Evolutionary conservation across 2,113 vertebrate genomes (phyloP).

Genomic region (Tachycineta bicolor): DNA sequence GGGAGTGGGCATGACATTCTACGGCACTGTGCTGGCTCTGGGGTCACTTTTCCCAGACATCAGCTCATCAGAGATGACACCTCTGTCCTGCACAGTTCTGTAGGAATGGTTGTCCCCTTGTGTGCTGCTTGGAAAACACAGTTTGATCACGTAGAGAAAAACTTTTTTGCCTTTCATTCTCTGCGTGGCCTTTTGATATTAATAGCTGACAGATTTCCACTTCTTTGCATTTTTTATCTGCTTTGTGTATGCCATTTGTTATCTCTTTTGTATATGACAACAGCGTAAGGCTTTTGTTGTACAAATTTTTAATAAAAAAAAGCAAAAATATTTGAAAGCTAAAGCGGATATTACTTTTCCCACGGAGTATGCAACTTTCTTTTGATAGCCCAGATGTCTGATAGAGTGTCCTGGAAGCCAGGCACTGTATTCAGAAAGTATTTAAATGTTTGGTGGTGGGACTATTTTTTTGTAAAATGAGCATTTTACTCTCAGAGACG

Average conservation of each 20-base stretch:
- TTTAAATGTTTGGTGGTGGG: background rate
- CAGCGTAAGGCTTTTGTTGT: constrained; percentile 34
- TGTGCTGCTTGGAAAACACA: background rate
- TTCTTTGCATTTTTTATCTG: constrained; percentile 56
- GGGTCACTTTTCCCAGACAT: background rate
- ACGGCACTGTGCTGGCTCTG: background rate
- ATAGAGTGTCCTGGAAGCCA: background rate
- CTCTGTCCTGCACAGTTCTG: background rate
- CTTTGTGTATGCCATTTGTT: constrained; percentile 50
- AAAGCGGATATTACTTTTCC: constrained; percentile 63
- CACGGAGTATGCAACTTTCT: background rate
- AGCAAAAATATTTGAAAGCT: constrained; percentile 36
- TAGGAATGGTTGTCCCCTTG: background rate
- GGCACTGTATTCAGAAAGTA: background rate
- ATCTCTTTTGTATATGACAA: constrained; percentile 55
- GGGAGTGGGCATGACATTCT: background rate
- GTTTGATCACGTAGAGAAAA: background rate
- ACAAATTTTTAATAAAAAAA: constrained; percentile 63
- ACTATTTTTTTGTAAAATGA: background rate
- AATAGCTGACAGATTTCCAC: constrained; percentile 36
- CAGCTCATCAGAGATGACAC: background rate
- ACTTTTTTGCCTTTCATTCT: background rate
- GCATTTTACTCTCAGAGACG: accelerated
- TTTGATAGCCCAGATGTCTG: background rate
- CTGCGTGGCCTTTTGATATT: constrained; percentile 40